Percentiles rank a stretch among this genome's conserved stretches.
These are phyloP conservation scores for Oxystoma pomonae DNA, from an alignment of 2,888 invertebrate genomes.

Conservation along the genomic window DNA sequence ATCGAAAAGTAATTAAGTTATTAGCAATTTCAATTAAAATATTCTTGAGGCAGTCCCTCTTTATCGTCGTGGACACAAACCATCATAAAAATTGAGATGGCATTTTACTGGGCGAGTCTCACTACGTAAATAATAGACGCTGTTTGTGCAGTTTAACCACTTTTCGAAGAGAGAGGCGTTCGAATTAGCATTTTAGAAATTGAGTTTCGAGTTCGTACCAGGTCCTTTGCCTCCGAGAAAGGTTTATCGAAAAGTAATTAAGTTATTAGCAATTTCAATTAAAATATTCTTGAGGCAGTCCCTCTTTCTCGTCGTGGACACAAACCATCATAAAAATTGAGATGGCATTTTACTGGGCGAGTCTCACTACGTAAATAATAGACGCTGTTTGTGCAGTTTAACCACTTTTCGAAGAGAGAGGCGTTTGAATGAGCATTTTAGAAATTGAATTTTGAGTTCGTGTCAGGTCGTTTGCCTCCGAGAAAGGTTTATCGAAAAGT, in stretches of 20 bases:
- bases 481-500: no score
- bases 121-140: conserved; percentile 52
- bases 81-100: conserved; percentile 54
- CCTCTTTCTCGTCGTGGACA: no score
- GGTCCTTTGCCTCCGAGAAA: no score
- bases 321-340: no score
- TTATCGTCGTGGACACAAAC: no score
- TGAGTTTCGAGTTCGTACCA: conserved; percentile 1
- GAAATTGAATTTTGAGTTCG: conserved; percentile 7
- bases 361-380: conserved; percentile 52
- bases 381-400: conserved; percentile 52
- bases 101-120: conserved; percentile 50
- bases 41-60: no score
- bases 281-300: no score
- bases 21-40: no score
- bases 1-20: no score
- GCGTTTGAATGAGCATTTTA: conserved; percentile 23
- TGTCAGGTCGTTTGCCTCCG: no score
- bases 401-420: conserved; percentile 48
- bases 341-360: conserved; percentile 51
- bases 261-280: no score
- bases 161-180: conserved; percentile 42
- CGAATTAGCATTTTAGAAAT: conserved; percentile 24
- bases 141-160: conserved; percentile 52
- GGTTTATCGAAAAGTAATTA: no score